Conservation (phyloP, 2,113 vertebrate species). For the Progne subis region DNA sequence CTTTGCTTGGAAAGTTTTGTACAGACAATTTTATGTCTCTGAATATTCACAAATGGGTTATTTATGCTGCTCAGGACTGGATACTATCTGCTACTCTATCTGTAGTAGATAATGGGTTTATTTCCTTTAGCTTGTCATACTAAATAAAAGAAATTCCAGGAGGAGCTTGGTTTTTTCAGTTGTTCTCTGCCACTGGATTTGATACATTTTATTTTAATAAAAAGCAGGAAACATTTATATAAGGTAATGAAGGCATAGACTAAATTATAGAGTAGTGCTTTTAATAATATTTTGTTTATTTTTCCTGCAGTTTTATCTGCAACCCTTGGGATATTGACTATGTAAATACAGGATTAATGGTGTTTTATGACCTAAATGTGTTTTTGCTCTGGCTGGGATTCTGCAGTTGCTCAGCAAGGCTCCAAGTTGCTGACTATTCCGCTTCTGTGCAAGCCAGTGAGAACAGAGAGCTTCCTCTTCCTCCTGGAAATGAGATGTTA, state of each 20-base stretch:
- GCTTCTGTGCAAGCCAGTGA: background rate
- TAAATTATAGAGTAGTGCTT: background rate
- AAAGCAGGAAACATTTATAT: background rate
- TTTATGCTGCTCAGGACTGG: background rate
- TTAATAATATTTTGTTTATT: background rate
- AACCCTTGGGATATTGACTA: background rate
- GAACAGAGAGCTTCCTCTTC: background rate
- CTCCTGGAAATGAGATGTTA: background rate
- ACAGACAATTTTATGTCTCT: background rate
- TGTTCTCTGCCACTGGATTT: background rate
- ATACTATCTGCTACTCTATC: too few species aligned
- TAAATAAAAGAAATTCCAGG: background rate
- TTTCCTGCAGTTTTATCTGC: background rate
- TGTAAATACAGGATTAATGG: background rate
- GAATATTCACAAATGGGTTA: background rate
- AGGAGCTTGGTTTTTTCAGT: background rate
- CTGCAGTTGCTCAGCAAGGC: background rate
- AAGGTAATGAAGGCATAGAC: background rate
- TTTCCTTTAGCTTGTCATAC: background rate
- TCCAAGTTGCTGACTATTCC: background rate
- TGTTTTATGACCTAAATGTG: background rate
- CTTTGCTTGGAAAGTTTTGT: background rate
- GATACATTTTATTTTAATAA: background rate
- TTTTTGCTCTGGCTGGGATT: background rate
- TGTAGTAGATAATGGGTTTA: background rate